Base-by-base conservation (phyloP, 1,140 invertebrate species). In the Magallana angulata region DNA sequence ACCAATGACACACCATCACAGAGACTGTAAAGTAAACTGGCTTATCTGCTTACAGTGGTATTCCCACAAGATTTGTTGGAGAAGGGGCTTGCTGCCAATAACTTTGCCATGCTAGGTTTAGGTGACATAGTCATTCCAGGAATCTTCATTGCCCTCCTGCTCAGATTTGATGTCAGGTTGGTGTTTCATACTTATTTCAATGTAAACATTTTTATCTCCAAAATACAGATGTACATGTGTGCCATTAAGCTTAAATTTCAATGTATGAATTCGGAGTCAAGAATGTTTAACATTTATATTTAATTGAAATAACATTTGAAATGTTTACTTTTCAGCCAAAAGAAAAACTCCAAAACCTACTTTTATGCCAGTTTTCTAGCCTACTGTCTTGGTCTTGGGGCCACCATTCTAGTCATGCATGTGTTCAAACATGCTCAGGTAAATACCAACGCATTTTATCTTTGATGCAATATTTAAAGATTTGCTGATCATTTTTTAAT, bases 121-220 rank as follows among this genome's bases (percentile, higher is more conserved):
- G 99, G 99, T 30, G 99, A 99, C 94, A 99, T 99, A 92, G 99
- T 99, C 9, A 98, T 99, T 91, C 99, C 99, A 24, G 99, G 99
- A 87, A 99, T 99, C 90, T 99, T 99, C 94, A 99, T 99, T 94
- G 99, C 99, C 2, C 96, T 99, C 1, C 95, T 99, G 18, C 96
- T 99, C 16, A 96, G 99, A 91, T 99, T 99, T 95, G 99, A 99
- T 96, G 96, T 97, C 90, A 96, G 96, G 96, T 96, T 94, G 91
- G 92, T 91, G 48, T 18, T 16, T 18, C 14, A 16, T 64, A 64
- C 14, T 64, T 16, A 11, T 12, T 7, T 7, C 62, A 5, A 64
- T 48, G 2, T 48, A 48, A 48, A 48, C 36, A 5, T 48, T 48
- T 48, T 5, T 48, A 4, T 48, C 36, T 48, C 36, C 36, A 48